Base-by-base conservation (phyloP, 2,113 vertebrate species). In the Siniperca knerii region DNA sequence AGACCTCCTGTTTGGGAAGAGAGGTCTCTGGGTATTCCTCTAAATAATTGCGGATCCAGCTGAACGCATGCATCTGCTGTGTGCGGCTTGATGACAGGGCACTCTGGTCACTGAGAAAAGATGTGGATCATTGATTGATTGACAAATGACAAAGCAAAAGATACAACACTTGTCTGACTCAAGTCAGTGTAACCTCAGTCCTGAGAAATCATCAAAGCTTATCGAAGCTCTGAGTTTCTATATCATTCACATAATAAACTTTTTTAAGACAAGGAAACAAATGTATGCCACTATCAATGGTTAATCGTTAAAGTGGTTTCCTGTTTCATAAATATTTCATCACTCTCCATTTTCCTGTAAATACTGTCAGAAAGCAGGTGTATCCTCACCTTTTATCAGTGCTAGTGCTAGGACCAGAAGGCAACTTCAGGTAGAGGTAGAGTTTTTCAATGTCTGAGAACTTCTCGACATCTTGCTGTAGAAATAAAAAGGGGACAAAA, bases 401-500 rank as follows among this genome's bases (percentile, higher is more conserved):
- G 93, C 94, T 96, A 95, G 94, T 97, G 96, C 93, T 97, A 91
- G 98, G 97, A 94, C 98, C 97, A 95, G 97, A 98, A 97, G 98
- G 98, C 97, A 99, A 96, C 93, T 97, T 97, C 94, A 99, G 98
- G 97, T 99, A 99, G 97, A 99, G 98, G 97, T 99, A 99, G 97
- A 99, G 98, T 96, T 99, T 99, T 96, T 99, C 98, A 91, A 99
- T 96, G 94, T 99, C 98, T 95, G 98, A 99, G 97, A 99, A 99
- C 96, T 98, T 99, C 96, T 99, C 98, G 92, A 99, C 97, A 97
- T 99, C 98, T 99, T 98, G 97, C 98, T 99, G 94, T n/a, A 70
- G 29, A 85, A 94, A 91, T 89, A 89, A 48, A 81, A 83, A 48
- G 10, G 50, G 21, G 52, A 4, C 29, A 42, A 29, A 76, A 92